A percentile compares a stretch with the other conserved stretches of the same genome.
Evolutionary conservation across 1,140 invertebrate species (phyloP).

Genomic region (Mactra quadrangularis): DNA sequence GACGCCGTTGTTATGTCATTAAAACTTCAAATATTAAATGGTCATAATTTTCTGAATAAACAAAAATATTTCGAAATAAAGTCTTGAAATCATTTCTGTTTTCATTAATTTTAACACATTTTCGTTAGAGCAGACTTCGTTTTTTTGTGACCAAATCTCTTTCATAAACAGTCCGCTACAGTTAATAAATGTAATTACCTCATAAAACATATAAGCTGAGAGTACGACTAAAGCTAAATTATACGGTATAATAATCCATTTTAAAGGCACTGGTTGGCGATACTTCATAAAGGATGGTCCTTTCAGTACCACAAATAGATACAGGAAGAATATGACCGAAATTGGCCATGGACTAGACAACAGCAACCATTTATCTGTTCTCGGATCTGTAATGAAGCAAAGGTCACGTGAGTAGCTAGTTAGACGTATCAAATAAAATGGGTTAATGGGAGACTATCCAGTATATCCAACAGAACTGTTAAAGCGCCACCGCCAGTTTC

Average conservation of each 20-base stretch:
- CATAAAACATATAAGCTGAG: slow-evolving; percentile 93
- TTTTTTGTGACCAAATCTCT: too few relatives aligned
- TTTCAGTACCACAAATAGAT: slow-evolving; percentile 89
- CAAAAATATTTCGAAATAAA: too few relatives aligned
- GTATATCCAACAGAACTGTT: neutral
- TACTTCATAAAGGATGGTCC: slow-evolving; percentile 93
- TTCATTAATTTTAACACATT: too few relatives aligned
- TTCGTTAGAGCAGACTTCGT: too few relatives aligned
- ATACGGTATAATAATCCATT: slow-evolving; percentile 91
- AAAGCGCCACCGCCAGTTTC: too few relatives aligned
- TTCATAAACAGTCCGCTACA: too few relatives aligned
- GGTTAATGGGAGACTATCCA: too few relatives aligned
- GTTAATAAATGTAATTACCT: too few relatives aligned
- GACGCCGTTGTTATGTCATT: too few relatives aligned
- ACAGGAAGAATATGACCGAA: slow-evolving; percentile 90
- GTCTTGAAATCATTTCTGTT: too few relatives aligned
- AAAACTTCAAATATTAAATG: too few relatives aligned
- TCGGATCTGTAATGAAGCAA: slow-evolving; percentile 71
- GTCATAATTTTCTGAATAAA: too few relatives aligned
- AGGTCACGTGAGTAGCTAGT: neutral
- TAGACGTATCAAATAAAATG: neutral
- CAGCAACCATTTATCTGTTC: slow-evolving; percentile 94
- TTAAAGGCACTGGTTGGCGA: slow-evolving; percentile 90
- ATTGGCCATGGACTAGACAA: slow-evolving; percentile 95
- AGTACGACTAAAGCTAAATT: slow-evolving; percentile 92